Base-by-base conservation (phyloP, 2,113 vertebrate genomes). In the Epinephelus lanceolatus region DNA sequence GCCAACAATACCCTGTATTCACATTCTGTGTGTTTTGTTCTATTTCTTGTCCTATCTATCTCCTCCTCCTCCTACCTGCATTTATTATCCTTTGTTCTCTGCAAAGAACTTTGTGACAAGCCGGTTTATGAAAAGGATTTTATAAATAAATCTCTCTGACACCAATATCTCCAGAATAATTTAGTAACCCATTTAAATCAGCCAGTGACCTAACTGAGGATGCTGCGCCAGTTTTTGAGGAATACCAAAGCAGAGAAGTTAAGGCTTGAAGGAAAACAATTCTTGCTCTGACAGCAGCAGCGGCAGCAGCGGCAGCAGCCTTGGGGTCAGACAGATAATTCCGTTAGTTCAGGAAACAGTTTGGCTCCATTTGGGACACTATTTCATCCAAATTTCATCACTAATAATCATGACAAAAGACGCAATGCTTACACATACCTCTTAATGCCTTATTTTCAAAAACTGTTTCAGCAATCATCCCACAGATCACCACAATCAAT, bases 321-420 rank as follows among this genome's bases (percentile, higher is more conserved):
- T 75, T 55, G 19, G 75, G 84, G 77, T 85, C 86, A 83, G 51
- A 73, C 63, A 70, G 68, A 84, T 73, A 61, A 79, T 40, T 66
- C 51, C 23, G 67, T 68, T 69, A 49, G 75, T 88, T 89, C 56
- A 84, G 61, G 61, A 91, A 79, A 79, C 70, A 51, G 45, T 80
- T 76, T 74, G 51, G 47, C 71, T 85, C 56, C 65, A 71, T 84
- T 70, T 76, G 61, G 86, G 82, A 74, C 84, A 63, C 18, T 45
- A 78, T 92, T 92, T 88, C 90, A 83, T 78, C 78, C 60, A 57
- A 65, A 45, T 93, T 93, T 89, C 87, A 89, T 88, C 89, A 92
- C 80, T 59, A 91, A 78, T 52, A 42, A 79, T 71, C 74, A 61
- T 61, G 65, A 81, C 47, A 84, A 69, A 65, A 59, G 25, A 75